Evolutionary conservation across 2,113 vertebrate genomes (phyloP).

Genomic region (Neogale vison): DNA sequence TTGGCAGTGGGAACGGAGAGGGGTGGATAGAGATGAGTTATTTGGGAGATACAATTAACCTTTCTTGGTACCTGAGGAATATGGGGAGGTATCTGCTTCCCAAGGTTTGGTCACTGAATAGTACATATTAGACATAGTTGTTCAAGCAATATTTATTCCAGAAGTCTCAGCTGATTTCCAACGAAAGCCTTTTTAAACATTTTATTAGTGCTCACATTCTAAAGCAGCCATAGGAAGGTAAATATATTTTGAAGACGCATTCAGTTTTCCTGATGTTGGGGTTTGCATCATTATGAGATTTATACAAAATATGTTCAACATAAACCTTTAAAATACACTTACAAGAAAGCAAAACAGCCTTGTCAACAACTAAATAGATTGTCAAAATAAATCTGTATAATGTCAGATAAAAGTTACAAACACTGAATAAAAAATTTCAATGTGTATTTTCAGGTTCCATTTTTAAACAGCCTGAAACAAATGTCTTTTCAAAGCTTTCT

Average conservation of each 20-base stretch:
- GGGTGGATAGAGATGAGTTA: background rate
- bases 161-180: constrained; percentile 1
- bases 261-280: constrained; percentile 41
- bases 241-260: background rate
- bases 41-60: background rate
- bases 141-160: background rate
- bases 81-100: background rate
- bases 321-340: constrained; percentile 53
- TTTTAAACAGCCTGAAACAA: constrained; percentile 6
- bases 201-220: background rate
- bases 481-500: constrained; percentile 14
- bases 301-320: constrained; percentile 34
- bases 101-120: background rate
- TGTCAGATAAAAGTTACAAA: constrained; percentile 47
- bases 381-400: constrained; percentile 62
- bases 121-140: background rate
- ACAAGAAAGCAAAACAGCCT: constrained; percentile 35
- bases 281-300: constrained; percentile 40
- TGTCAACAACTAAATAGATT: constrained; percentile 35
- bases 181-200: background rate
- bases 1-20: background rate
- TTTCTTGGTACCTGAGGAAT: background rate
- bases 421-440: background rate
- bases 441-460: background rate
- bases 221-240: background rate